These are phyloP conservation scores for Planiliza haematocheilus DNA, from an alignment of 2,113 vertebrate species.

Conservation along the genomic window DNA sequence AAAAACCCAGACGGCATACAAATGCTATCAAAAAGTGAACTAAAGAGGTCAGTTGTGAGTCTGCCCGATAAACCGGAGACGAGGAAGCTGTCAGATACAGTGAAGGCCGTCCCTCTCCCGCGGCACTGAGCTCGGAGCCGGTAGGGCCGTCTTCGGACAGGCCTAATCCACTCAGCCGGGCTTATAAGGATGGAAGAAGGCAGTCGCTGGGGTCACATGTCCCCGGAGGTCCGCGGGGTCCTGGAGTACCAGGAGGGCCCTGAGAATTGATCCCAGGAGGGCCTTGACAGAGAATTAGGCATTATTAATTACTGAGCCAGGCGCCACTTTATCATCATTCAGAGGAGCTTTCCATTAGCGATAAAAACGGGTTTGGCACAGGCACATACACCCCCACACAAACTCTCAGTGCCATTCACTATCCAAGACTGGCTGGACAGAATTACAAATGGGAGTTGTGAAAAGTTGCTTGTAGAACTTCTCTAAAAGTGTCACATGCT, in stretches of 20 bases:
- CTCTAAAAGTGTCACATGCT: neutral
- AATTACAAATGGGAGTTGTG: conserved; percentile 3
- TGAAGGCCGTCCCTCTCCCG: conserved; percentile 1
- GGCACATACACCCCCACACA: neutral
- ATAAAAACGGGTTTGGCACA: conserved; percentile 23
- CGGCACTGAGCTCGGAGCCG: conserved; percentile 43
- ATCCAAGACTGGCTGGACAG: conserved; percentile 8
- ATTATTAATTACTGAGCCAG: conserved; percentile 34
- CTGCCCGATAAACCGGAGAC: conserved; percentile 24
- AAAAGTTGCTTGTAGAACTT: conserved; percentile 12
- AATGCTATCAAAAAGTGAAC: conserved; percentile 44
- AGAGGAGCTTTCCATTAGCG: conserved; percentile 34
- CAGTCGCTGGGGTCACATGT: conserved; percentile 91
- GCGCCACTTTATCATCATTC: conserved; percentile 30
- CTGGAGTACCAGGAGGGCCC: conserved; percentile 86
- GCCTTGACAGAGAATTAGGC: conserved; percentile 75
- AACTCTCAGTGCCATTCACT: neutral
- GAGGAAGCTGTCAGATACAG: conserved; percentile 39
- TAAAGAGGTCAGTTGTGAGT: conserved; percentile 60
- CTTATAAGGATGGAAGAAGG: conserved; percentile 78
- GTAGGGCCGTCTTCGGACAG: conserved; percentile 14
- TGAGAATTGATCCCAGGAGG: conserved; percentile 81
- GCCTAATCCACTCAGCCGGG: conserved; percentile 72
- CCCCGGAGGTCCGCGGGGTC: conserved; percentile 87
- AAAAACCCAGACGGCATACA: conserved; percentile 44